Conservation (phyloP, 2,888 invertebrate genomes). For the Caradrina kadenii region DNA sequence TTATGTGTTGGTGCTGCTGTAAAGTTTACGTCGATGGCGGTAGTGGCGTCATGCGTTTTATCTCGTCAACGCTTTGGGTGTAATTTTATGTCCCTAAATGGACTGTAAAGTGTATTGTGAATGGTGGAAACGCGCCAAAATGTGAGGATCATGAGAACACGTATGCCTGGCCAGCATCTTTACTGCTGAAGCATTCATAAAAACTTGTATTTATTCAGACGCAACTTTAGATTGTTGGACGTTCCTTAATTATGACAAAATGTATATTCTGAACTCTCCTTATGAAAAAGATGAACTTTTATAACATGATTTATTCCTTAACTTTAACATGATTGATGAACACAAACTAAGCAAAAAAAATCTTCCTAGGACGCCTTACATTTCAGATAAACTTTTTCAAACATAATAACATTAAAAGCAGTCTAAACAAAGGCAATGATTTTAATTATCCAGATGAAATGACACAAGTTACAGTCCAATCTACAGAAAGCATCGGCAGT, state of each 20-base stretch:
- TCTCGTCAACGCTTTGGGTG: constrained; percentile 36
- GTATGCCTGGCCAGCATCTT: constrained; percentile 3
- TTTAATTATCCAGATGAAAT: constrained; percentile 42
- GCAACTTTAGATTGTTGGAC: constrained; percentile 31
- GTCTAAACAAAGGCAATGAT: constrained; percentile 2
- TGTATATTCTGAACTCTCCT: constrained; percentile 17
- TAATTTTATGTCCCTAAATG: constrained; percentile 37
- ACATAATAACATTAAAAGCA: background rate
- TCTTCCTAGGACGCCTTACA: background rate
- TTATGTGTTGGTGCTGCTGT: constrained; percentile 52
- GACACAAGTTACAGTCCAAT: constrained; percentile 30
- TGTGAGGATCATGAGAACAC: constrained; percentile 11
- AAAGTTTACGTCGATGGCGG: constrained; percentile 37
- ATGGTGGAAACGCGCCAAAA: constrained; percentile 17
- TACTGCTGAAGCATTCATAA: constrained; percentile 10
- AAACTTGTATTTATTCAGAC: constrained; percentile 22
- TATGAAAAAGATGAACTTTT: constrained; percentile 22
- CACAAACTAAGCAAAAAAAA: constrained; percentile 1
- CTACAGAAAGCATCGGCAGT: constrained; percentile 45
- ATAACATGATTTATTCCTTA: constrained; percentile 15
- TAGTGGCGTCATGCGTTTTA: constrained; percentile 33
- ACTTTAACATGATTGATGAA: constrained; percentile 27
- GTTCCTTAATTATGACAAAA: constrained; percentile 24
- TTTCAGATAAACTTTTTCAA: background rate
- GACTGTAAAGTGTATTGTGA: constrained; percentile 32